A percentile compares a stretch with the other conserved stretches of the same genome.
These are phyloP conservation scores for Mechanitis mazaeus DNA, from an alignment of 2,888 invertebrate genomes.

Conservation along the genomic window DNA sequence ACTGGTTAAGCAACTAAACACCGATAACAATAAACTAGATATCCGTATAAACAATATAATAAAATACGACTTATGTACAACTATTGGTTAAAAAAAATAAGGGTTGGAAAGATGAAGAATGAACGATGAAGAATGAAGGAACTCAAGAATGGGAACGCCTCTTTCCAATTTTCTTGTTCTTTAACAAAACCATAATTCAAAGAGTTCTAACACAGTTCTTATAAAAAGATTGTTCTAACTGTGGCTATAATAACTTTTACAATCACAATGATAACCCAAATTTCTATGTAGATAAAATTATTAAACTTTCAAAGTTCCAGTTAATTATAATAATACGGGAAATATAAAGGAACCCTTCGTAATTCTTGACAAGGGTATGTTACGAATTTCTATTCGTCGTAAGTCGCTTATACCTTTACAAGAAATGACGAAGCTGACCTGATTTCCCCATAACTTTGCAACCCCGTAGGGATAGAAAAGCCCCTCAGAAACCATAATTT, in stretches of 20 bases:
- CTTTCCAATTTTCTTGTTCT: too few species aligned
- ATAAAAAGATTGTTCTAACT: too few species aligned
- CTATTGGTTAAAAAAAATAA: not conserved
- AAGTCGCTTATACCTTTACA: constrained; percentile 33
- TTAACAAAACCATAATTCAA: too few species aligned
- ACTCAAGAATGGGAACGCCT: too few species aligned
- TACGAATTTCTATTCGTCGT: constrained; percentile 32
- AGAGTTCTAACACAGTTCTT: too few species aligned
- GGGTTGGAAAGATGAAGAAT: too few species aligned
- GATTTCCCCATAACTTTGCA: constrained; percentile 34
- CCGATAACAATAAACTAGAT: constrained; percentile 2
- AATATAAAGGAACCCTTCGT: constrained; percentile 19
- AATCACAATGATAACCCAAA: not conserved
- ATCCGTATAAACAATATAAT: not conserved
- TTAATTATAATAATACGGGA: constrained; percentile 21
- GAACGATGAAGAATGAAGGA: too few species aligned
- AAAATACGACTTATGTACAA: not conserved
- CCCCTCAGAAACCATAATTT: constrained; percentile 33
- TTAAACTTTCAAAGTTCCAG: constrained; percentile 12
- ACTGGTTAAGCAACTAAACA: not conserved
- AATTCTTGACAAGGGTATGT: constrained; percentile 30
- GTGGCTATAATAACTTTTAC: not conserved
- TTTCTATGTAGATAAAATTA: constrained; percentile 1
- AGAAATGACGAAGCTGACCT: constrained; percentile 38
- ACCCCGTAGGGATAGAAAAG: constrained; percentile 28